Evolutionary conservation across 2,888 invertebrate genomes (phyloP).

Genomic region (Pimpla rufipes): DNA sequence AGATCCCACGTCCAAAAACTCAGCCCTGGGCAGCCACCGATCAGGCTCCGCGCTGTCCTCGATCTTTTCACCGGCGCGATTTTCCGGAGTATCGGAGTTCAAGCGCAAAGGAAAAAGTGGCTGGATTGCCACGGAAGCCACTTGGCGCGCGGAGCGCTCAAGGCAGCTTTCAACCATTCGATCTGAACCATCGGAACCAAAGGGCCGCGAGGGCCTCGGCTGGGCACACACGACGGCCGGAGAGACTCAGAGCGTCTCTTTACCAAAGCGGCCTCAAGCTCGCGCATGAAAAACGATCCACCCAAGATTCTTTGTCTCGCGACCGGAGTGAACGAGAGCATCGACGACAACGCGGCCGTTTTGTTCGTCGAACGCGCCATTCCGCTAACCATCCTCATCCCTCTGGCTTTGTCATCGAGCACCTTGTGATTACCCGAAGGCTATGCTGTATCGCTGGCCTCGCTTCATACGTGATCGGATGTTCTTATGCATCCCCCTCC

Average conservation of each 20-base stretch:
- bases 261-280: slow-evolving; percentile 25
- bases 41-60: too few species aligned
- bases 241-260: slow-evolving; percentile 23
- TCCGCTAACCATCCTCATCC: slow-evolving; percentile 41
- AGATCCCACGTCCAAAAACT: too few species aligned
- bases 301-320: slow-evolving; percentile 49
- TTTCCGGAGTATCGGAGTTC: not conserved
- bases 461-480: slow-evolving; percentile 53
- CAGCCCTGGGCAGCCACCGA: too few species aligned
- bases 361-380: slow-evolving; percentile 38
- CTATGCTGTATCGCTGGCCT: slow-evolving; percentile 52
- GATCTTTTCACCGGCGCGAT: too few species aligned
- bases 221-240: slow-evolving; percentile 22
- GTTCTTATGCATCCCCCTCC: slow-evolving; percentile 42
- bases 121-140: slow-evolving; percentile 32
- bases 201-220: slow-evolving; percentile 18
- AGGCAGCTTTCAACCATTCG: slow-evolving; percentile 36
- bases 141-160: slow-evolving; percentile 33
- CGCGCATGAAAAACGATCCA: slow-evolving; percentile 34
- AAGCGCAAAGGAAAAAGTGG: slow-evolving; percentile 21
- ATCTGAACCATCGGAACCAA: slow-evolving; percentile 37
- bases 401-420: slow-evolving; percentile 65
- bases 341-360: slow-evolving; percentile 42
- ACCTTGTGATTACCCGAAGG: slow-evolving; percentile 66
- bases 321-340: slow-evolving; percentile 28